Percentiles rank a stretch among this genome's conserved stretches.
Evolutionary conservation across 30 jellyfish, hydroid and myxozoan species (phyloP).

Genomic region (Sanderia malayensis): DNA sequence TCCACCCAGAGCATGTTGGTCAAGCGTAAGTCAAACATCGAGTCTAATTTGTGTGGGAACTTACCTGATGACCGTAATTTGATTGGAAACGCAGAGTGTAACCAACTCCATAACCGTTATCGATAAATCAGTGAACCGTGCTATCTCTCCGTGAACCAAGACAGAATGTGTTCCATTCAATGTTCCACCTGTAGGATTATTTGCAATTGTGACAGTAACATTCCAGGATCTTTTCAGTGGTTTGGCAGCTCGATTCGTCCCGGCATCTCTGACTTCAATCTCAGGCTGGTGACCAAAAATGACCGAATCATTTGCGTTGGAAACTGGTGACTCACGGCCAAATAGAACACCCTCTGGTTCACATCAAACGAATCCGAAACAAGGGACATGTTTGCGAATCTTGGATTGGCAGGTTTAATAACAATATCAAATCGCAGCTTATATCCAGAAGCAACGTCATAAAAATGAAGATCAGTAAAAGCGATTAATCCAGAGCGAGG

Average conservation of each 20-base stretch:
- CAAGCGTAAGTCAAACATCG: not conserved
- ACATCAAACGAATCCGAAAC: conserved; percentile 66
- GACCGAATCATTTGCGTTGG: conserved; percentile 66
- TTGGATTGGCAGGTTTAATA: conserved; percentile 44
- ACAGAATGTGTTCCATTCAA: conserved; percentile 39
- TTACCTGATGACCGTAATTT: conserved; percentile 70
- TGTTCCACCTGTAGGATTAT: conserved; percentile 42
- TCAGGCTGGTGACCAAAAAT: conserved; percentile 75
- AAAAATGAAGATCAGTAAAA: conserved; percentile 56
- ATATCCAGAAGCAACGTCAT: conserved; percentile 53
- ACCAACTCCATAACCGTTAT: conserved; percentile 78
- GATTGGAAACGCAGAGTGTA: conserved; percentile 45
- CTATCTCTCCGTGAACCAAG: conserved; percentile 29
- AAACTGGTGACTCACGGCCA: conserved; percentile 54
- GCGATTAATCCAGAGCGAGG: conserved; percentile 61
- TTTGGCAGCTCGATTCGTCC: conserved; percentile 67
- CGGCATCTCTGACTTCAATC: conserved; percentile 74
- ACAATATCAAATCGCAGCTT: conserved; percentile 43
- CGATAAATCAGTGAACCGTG: conserved; percentile 58
- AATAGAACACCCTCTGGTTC: conserved; percentile 58
- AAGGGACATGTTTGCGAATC: conserved; percentile 52
- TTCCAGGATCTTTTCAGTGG: conserved; percentile 67
- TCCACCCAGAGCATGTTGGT: too few species aligned
- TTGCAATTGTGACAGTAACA: conserved; percentile 42
- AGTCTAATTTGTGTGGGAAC: not conserved